Evolutionary conservation across 2,113 vertebrate species (phyloP).

Genomic region (Dasyprocta punctata): DNA sequence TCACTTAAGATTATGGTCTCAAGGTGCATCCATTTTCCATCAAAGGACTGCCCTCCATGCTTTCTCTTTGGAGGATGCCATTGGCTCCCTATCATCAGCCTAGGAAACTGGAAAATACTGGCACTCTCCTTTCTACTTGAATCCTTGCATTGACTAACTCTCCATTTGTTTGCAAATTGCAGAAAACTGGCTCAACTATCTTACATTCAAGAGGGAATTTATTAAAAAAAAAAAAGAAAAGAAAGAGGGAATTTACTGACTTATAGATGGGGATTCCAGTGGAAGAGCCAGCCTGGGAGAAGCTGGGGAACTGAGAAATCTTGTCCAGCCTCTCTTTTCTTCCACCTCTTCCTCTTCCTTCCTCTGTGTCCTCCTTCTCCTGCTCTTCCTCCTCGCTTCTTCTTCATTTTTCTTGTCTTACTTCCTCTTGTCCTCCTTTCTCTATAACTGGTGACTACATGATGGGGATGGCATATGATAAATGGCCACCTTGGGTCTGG

Average conservation of each 20-base stretch:
- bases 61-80: neutral
- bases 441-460: neutral
- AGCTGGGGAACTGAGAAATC: neutral
- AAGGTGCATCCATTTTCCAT: neutral
- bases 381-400: neutral
- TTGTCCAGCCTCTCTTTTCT: neutral
- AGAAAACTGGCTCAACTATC: neutral
- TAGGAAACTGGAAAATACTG: neutral
- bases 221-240: too few relatives aligned
- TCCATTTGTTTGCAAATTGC: neutral
- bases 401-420: neutral
- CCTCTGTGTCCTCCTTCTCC: neutral
- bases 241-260: neutral
- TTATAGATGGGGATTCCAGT: neutral
- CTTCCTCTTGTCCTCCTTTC: neutral
- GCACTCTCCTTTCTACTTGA: neutral
- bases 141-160: neutral
- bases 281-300: neutral
- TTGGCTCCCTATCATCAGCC: neutral
- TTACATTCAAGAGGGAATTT: neutral
- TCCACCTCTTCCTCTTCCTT: fast-evolving
- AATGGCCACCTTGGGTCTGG: neutral
- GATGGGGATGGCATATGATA: neutral
- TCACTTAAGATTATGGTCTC: neutral
- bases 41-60: neutral